Base-by-base conservation (phyloP, 2,797 vertebrate species). In the Discoglossus pictus region DNA sequence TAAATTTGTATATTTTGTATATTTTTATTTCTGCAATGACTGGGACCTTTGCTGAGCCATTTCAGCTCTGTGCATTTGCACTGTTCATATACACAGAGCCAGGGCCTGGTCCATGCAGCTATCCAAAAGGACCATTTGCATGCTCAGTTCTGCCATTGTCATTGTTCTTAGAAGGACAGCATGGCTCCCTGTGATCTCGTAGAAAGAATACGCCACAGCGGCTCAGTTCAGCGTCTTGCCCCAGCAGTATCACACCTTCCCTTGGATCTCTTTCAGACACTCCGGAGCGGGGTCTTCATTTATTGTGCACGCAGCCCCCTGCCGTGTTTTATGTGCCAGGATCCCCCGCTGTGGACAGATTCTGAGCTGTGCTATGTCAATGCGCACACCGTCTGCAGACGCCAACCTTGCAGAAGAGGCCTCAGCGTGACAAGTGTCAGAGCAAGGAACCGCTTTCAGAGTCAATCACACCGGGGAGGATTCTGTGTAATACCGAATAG, bases 351-450 rank as follows among this genome's bases (percentile, higher is more conserved):
- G 68, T 48, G 68, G 43, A 63, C 44, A 58, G 31, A 64, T 63
- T 63, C 16, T 56, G 44, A 53, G 25, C 17, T 61, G 20, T 36
- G 24, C 60, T 64, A 36, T 71, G 68, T 63, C 60, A 58, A 35
- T 64, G 44, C 52, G 51, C 31, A 55, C 44, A 25, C 43, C 20
- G 40, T 55, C 15, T 44, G 47, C 46, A 60, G 39, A 53, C 31
- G 25, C 34, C 56, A 68, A 68, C n/a, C 21, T 56, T 44, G 36
- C 68, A 56, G 68, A 58, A 51, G 8, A 58, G 42, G 25, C 68
- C 52, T 58, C 35, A 18, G 43, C n/a, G 20, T 70, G 67, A 63
- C 59, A 70, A 62, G 51, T 70, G 60, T 71, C 59, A 70, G n/a
- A 42, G 59, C 59, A 62, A 1, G 18, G 42, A 21, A 70, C 27